Conservation (phyloP, 2,888 invertebrate species). For the Pogonocherus hispidulus region DNA sequence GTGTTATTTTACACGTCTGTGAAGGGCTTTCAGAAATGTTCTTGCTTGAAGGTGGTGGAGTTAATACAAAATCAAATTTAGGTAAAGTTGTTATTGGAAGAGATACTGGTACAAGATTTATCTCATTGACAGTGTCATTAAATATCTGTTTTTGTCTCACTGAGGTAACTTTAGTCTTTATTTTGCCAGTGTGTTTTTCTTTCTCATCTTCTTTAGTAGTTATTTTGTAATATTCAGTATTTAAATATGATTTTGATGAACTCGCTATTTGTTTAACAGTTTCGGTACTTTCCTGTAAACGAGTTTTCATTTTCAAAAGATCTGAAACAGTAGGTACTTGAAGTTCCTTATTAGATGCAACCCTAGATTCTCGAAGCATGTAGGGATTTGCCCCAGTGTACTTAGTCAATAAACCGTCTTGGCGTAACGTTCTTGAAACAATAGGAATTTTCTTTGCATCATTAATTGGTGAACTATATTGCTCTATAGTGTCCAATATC, state of each 20-base stretch:
- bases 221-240: slow-evolving; percentile 60
- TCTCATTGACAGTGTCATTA: slow-evolving; percentile 66
- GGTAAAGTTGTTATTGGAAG: slow-evolving; percentile 74
- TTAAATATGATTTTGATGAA: slow-evolving; percentile 69
- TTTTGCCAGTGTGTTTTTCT: slow-evolving; percentile 67
- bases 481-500: slow-evolving; percentile 84
- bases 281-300: slow-evolving; percentile 74
- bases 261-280: slow-evolving; percentile 75
- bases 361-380: slow-evolving; percentile 51
- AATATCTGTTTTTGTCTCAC: slow-evolving; percentile 54
- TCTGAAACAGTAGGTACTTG: slow-evolving; percentile 77
- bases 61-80: slow-evolving; percentile 71
- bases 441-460: slow-evolving; percentile 85
- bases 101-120: slow-evolving; percentile 71
- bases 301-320: slow-evolving; percentile 72
- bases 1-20: neutral
- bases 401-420: slow-evolving; percentile 56
- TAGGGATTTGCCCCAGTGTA: slow-evolving; percentile 64
- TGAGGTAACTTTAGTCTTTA: slow-evolving; percentile 65
- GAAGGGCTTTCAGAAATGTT: slow-evolving; percentile 30
- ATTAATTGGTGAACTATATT: slow-evolving; percentile 83
- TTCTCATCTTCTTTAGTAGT: slow-evolving; percentile 49
- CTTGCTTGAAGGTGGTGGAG: slow-evolving; percentile 57
- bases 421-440: slow-evolving; percentile 60
- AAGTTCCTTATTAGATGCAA: slow-evolving; percentile 68